phyloP scores from a whole-genome alignment of 2,797 vertebrate genomes.

The Rhincodon typus region DNA sequence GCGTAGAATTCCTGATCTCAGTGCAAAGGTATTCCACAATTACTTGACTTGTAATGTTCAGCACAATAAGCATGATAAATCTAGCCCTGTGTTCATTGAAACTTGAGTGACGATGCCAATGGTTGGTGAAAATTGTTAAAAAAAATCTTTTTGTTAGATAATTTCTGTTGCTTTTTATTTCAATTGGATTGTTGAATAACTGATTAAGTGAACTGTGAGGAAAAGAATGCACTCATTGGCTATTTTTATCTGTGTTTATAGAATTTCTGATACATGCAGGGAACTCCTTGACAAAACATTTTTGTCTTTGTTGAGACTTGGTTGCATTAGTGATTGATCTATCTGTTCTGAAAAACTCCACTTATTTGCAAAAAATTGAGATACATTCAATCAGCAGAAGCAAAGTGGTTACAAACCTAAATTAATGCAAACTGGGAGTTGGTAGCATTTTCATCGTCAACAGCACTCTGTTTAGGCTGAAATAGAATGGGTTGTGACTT shows the following conservation, averaged over 20 bases:
- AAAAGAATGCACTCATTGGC: constrained; percentile 16
- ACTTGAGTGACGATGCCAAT: background rate
- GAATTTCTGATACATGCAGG: background rate
- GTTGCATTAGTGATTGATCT: background rate
- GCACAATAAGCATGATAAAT: background rate
- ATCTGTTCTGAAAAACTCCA: background rate
- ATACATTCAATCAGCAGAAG: background rate
- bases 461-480: background rate
- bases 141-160: background rate
- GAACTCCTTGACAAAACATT: background rate
- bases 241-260: constrained; percentile 5
- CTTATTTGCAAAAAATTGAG: background rate
- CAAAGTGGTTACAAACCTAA: background rate
- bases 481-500: background rate
- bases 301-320: constrained; percentile 3
- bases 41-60: background rate
- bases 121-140: background rate
- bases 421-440: background rate
- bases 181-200: background rate
- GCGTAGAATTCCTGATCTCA: background rate
- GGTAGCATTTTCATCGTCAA: background rate
- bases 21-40: background rate
- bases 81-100: background rate
- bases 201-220: background rate
- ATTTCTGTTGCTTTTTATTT: constrained; percentile 11